Evolutionary conservation across 2,888 invertebrate genomes (phyloP), one percentile per base, ranked within the genome.

Genomic region (Stomorhina lunata): DNA sequence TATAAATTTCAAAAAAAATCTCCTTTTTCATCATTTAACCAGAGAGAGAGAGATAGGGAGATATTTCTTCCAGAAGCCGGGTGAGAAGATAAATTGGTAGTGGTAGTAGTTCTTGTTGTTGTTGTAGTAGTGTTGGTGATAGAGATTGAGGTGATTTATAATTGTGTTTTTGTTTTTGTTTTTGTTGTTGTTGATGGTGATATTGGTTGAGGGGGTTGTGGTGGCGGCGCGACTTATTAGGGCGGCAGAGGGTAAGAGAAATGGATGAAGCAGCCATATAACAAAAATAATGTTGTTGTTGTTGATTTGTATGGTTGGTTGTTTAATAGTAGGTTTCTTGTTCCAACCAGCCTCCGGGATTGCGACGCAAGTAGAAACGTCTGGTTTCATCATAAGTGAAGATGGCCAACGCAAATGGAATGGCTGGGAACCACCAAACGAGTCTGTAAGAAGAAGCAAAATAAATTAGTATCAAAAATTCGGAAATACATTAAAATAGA

Each of bases 331-430:
- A 99, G 92, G 99, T 99, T 94, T 99, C 99, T 93, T 96, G 96
- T 93, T 99, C 99, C 91, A 99, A 95, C 98, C 98, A 99, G 91
- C 99, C 98, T 90, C 99, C 99, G 86, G 99, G 99, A 93, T 97
- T 97, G 93, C 98, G 96, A 93, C 99, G 96, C 91, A 99, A 94
- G 93, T 98, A 97, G 94, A 97, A 98, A 92, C 98, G 96, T 92
- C 99, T 95, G 91, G 96, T 95, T 94, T 99, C 99, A 93, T 99
- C 99, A 93, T 99, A 99, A 92, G 99, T 95, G 94, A 99, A 99
- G 93, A 99, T 99, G 91, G 98, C 95, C 92, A 99, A 93, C 94
- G 97, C 97, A 95, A 99, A 99, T 88, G 99, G 99, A 91, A 99
- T 93, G 88, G 98, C 98, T 86, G 98, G 98, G 93, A 99, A 93